These are phyloP conservation scores for Sesamia inferens DNA, from an alignment of 2,888 invertebrate species.

Conservation along the genomic window DNA sequence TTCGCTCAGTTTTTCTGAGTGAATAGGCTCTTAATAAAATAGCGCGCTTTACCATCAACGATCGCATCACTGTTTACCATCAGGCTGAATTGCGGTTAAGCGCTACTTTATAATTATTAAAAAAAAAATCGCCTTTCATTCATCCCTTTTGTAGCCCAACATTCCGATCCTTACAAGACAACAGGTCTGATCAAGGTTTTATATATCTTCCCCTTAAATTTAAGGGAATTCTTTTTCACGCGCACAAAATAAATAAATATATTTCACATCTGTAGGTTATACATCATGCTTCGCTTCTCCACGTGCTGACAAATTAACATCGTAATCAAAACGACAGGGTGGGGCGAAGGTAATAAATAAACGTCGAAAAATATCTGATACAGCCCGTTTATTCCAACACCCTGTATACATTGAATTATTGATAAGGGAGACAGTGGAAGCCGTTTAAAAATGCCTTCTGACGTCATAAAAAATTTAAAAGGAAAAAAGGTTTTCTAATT, in stretches of 20 bases:
- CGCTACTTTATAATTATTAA: no score
- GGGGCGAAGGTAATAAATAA: conserved; percentile 46
- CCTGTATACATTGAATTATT: conserved; percentile 53
- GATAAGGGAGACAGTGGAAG: conserved; percentile 45
- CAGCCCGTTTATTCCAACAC: conserved; percentile 13
- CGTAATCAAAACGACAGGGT: conserved; percentile 40
- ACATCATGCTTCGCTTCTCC: not conserved
- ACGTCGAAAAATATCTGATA: conserved; percentile 41
- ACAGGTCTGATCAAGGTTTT: no score
- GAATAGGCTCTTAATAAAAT: no score
- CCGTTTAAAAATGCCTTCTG: conserved; percentile 21
- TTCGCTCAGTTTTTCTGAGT: no score
- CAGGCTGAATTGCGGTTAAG: no score
- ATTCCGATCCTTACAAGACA: no score
- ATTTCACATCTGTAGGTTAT: not conserved
- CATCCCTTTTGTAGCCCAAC: no score
- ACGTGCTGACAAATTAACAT: conserved; percentile 41
- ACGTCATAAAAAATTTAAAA: conserved; percentile 27
- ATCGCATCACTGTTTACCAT: no score
- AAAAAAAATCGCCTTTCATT: no score
- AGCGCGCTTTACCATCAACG: no score
- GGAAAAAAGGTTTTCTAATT: conserved; percentile 3
- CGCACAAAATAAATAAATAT: conserved; percentile 5
- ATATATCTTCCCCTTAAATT: no score
- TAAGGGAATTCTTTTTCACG: not conserved